A percentile compares a stretch with the other conserved stretches of the same genome.
Evolutionary conservation across 2,888 invertebrate species (phyloP).

Genomic region (Torymus auratus): DNA sequence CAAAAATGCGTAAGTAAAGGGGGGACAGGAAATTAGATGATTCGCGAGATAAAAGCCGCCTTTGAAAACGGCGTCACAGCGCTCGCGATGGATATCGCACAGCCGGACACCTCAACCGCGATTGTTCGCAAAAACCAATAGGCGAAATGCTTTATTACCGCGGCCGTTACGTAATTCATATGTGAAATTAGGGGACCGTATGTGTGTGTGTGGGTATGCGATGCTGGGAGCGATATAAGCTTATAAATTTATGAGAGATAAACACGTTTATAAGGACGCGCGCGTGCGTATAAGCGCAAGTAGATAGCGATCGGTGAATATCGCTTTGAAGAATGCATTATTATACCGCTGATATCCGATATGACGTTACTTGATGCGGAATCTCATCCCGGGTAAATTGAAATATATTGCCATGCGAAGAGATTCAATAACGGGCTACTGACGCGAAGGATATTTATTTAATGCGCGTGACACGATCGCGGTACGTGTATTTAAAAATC

Average conservation of each 20-base stretch:
- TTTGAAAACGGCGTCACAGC: background rate
- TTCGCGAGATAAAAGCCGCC: conserved; percentile 21
- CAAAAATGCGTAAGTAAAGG: conserved; percentile 26
- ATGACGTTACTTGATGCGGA: conserved; percentile 42
- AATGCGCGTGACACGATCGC: background rate
- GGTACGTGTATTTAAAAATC: conserved; percentile 12
- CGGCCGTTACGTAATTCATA: conserved; percentile 37
- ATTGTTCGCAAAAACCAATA: conserved; percentile 31
- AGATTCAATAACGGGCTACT: conserved; percentile 11
- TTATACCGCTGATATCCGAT: conserved; percentile 13
- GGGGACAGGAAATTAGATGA: conserved; percentile 44
- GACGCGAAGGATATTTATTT: conserved; percentile 34
- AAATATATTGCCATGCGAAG: conserved; percentile 1
- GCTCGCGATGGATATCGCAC: conserved; percentile 40
- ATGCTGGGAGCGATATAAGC: conserved; percentile 45
- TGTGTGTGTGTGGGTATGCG: background rate
- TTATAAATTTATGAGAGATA: conserved; percentile 54
- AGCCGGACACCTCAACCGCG: conserved; percentile 32
- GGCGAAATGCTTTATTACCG: conserved; percentile 49
- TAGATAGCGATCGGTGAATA: conserved; percentile 41
- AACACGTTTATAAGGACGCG: conserved; percentile 47
- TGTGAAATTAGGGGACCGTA: conserved; percentile 39
- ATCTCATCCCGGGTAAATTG: conserved; percentile 42
- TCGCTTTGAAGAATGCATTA: conserved; percentile 36
- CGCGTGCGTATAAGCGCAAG: conserved; percentile 7